These are phyloP conservation scores for Ophonus ardosiacus DNA, from an alignment of 2,888 invertebrate genomes.

Conservation along the genomic window DNA sequence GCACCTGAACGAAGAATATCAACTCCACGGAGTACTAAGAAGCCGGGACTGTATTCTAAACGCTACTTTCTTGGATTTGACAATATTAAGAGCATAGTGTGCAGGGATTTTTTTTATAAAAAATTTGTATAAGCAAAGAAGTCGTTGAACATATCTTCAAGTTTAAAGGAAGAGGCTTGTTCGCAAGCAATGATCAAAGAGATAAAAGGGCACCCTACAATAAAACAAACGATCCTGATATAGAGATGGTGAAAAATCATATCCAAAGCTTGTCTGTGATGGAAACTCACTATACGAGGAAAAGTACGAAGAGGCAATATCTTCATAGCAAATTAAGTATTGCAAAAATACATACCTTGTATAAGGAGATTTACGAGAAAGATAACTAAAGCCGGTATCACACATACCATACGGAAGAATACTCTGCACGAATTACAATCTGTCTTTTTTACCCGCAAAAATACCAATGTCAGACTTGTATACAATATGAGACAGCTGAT, in stretches of 20 bases:
- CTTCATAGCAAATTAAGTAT: constrained; percentile 65
- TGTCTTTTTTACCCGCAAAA: constrained; percentile 38
- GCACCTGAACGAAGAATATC: constrained; percentile 62
- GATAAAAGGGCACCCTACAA: constrained; percentile 65
- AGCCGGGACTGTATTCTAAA: constrained; percentile 58
- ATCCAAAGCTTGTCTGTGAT: constrained; percentile 67
- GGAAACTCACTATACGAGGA: constrained; percentile 66
- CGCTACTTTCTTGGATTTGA: constrained; percentile 54
- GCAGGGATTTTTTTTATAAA: constrained; percentile 65
- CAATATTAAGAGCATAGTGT: constrained; percentile 43
- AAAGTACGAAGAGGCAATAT: constrained; percentile 65
- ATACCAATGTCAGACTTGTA: constrained; percentile 39
- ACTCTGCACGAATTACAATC: too few relatives aligned
- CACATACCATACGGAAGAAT: too few relatives aligned
- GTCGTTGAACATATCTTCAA: constrained; percentile 66
- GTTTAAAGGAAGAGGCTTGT: constrained; percentile 63
- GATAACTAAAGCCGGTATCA: constrained; percentile 44
- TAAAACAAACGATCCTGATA: constrained; percentile 64
- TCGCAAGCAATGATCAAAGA: constrained; percentile 65
- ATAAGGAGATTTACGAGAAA: constrained; percentile 64
- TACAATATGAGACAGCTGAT: neutral
- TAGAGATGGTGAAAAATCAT: constrained; percentile 65
- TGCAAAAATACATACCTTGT: constrained; percentile 67
- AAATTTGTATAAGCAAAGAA: constrained; percentile 65
- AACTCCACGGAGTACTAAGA: constrained; percentile 52